Evolutionary conservation across 37 sponge, comb jelly and placozoan genomes (phyloP).

Genomic region (Agelas oroides): DNA sequence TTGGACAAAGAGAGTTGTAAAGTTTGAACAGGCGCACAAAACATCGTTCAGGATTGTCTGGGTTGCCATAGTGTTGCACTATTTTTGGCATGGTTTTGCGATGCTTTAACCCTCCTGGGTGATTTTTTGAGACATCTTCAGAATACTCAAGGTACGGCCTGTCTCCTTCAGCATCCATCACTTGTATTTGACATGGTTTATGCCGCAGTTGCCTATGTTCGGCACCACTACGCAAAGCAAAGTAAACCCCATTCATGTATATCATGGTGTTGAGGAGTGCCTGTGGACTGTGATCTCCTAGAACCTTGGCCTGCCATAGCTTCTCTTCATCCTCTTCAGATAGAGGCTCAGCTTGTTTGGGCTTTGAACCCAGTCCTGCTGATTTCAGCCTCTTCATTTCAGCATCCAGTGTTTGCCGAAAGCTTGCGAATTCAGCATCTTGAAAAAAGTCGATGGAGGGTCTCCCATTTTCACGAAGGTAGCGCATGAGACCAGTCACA

Average conservation of each 20-base stretch:
- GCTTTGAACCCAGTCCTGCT: neutral
- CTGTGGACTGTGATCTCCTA: conserved; percentile 14
- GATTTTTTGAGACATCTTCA: conserved; percentile 56
- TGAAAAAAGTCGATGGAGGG: conserved; percentile 20
- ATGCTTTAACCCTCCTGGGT: conserved; percentile 40
- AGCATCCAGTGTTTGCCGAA: conserved; percentile 33
- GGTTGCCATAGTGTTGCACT: conserved; percentile 30
- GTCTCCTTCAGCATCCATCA: conserved; percentile 4
- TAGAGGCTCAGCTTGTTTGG: conserved; percentile 36
- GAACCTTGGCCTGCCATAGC: conserved; percentile 11
- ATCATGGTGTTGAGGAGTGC: conserved; percentile 42
- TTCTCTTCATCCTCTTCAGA: conserved; percentile 26
- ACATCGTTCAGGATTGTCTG: conserved; percentile 10
- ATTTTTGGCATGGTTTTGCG: conserved; percentile 13
- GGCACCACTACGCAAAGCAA: conserved; percentile 32
- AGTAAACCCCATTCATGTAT: conserved; percentile 29
- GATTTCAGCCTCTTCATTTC: conserved; percentile 55
- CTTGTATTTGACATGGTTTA: conserved; percentile 18
- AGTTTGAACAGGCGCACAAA: conserved; percentile 28
- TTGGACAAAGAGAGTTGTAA: conserved; percentile 27
- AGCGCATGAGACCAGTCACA: too few species aligned
- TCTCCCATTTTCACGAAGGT: too few species aligned
- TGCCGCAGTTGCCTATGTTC: conserved; percentile 39
- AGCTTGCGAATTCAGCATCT: conserved; percentile 20
- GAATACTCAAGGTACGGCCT: conserved; percentile 11